Evolutionary conservation across 2,113 vertebrate genomes (phyloP).

Genomic region (Seriola dumerili): DNA sequence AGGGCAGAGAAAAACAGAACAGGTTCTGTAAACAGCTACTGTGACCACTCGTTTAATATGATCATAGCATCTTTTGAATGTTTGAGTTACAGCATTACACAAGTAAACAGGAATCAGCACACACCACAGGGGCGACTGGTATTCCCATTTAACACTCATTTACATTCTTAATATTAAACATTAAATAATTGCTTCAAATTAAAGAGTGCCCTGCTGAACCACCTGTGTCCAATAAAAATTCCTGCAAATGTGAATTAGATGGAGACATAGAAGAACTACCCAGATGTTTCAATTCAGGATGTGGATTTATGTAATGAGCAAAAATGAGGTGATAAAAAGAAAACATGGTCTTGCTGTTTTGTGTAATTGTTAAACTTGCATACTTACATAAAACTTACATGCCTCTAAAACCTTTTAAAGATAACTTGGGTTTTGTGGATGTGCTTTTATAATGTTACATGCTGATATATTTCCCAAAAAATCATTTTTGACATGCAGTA

Average conservation of each 20-base stretch:
- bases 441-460: slow-evolving; percentile 14
- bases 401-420: neutral
- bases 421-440: slow-evolving; percentile 4
- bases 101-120: neutral
- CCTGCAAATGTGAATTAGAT: neutral
- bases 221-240: slow-evolving; percentile 30
- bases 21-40: slow-evolving; percentile 41
- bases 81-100: neutral
- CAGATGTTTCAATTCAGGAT: slow-evolving; percentile 26
- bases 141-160: neutral
- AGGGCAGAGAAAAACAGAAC: slow-evolving; percentile 15
- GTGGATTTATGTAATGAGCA: slow-evolving; percentile 41
- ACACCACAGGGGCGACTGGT: neutral
- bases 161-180: slow-evolving; percentile 4
- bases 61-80: neutral
- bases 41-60: neutral
- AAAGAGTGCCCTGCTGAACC: slow-evolving; percentile 5
- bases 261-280: slow-evolving; percentile 18
- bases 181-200: slow-evolving; percentile 18
- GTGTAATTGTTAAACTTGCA: neutral
- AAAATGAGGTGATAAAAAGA: slow-evolving; percentile 20
- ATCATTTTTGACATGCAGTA: neutral
- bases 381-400: slow-evolving; percentile 6
- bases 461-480: neutral
- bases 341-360: slow-evolving; percentile 25